Evolutionary conservation across 2,113 vertebrate species (phyloP).

Genomic region (Diphyllodes magnificus): DNA sequence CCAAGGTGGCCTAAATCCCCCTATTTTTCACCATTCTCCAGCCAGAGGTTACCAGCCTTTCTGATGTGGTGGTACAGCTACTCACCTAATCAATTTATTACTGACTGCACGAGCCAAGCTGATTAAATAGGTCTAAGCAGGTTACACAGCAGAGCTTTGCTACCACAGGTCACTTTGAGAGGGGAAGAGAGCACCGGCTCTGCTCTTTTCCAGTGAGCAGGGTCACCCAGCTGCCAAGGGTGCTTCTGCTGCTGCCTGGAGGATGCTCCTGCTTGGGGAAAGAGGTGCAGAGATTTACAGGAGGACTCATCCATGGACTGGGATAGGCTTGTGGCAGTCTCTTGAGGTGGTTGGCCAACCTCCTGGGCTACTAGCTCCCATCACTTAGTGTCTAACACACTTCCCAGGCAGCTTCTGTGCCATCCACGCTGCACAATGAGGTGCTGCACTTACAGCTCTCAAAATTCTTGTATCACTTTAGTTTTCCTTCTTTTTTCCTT

Average conservation of each 20-base stretch:
- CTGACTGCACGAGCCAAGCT: rapidly evolving
- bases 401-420: not conserved
- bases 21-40: not conserved
- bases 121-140: not conserved
- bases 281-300: not conserved
- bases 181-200: not conserved
- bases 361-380: not conserved
- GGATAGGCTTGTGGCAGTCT: not conserved
- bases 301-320: not conserved
- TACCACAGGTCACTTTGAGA: not conserved
- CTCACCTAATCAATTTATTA: not conserved
- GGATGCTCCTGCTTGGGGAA: not conserved
- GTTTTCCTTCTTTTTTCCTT: not conserved
- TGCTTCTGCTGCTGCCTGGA: not conserved
- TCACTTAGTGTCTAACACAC: not conserved
- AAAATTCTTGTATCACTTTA: not conserved
- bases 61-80: not conserved
- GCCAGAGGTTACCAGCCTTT: not conserved
- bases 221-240: not conserved
- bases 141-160: not conserved
- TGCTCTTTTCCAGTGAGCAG: rapidly evolving
- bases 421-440: rapidly evolving
- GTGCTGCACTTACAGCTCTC: not conserved
- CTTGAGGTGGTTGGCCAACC: not conserved
- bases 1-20: not conserved